These are phyloP conservation scores for Erannis defoliaria DNA, from an alignment of 2,888 invertebrate species.

Conservation along the genomic window DNA sequence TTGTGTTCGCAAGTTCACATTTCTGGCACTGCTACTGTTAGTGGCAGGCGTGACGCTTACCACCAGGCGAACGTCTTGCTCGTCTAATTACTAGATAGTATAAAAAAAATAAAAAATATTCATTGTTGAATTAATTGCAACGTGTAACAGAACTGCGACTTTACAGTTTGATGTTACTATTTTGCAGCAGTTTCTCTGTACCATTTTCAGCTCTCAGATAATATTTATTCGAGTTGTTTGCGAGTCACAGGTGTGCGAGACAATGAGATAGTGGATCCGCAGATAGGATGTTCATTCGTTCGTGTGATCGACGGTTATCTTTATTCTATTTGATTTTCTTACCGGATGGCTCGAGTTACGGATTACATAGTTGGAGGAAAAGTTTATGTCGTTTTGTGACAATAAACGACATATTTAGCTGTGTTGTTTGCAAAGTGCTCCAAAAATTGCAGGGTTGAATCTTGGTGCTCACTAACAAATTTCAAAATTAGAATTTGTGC, in stretches of 20 bases:
- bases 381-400: neutral
- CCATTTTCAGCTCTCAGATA: neutral
- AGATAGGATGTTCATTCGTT: slow-evolving; percentile 27
- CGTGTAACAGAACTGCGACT: too few species aligned
- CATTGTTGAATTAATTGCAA: too few species aligned
- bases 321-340: slow-evolving; percentile 26
- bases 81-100: too few species aligned
- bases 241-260: slow-evolving; percentile 36
- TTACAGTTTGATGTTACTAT: too few species aligned
- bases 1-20: too few species aligned
- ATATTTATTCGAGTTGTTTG: slow-evolving; percentile 38
- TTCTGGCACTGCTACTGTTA: too few species aligned
- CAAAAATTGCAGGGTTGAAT: neutral
- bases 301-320: slow-evolving; percentile 26
- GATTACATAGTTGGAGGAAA: slow-evolving; percentile 1
- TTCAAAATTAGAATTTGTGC: too few species aligned
- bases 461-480: neutral
- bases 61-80: too few species aligned
- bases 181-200: neutral
- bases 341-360: neutral
- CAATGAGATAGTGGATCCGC: slow-evolving; percentile 29
- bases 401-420: neutral
- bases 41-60: too few species aligned
- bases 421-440: too few species aligned
- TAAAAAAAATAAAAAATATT: too few species aligned